Evolutionary conservation across 2,888 invertebrate genomes (phyloP).

Genomic region (Parnassius glacialis): DNA sequence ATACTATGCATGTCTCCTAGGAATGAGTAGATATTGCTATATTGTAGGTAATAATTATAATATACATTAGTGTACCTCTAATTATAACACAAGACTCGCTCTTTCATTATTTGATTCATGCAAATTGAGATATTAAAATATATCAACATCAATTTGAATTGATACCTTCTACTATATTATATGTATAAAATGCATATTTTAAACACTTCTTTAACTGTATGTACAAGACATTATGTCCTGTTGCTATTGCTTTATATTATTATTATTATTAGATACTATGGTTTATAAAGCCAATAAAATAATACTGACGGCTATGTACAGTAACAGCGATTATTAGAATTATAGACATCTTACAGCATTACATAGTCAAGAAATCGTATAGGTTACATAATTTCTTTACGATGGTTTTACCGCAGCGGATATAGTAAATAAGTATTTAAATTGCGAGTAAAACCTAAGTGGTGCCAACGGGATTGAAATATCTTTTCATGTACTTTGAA

Average conservation of each 20-base stretch:
- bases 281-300: no score
- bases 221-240: slow-evolving; percentile 10
- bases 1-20: slow-evolving; percentile 73
- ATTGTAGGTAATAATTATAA: slow-evolving; percentile 43
- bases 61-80: slow-evolving; percentile 48
- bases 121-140: slow-evolving; percentile 27
- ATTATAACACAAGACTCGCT: slow-evolving; percentile 25
- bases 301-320: background rate
- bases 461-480: no score
- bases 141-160: slow-evolving; percentile 26
- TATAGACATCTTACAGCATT: background rate
- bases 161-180: slow-evolving; percentile 27
- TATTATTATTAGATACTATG: background rate
- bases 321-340: background rate
- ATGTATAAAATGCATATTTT: slow-evolving; percentile 23
- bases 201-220: slow-evolving; percentile 19
- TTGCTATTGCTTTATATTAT: slow-evolving; percentile 14
- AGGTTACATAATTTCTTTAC: no score
- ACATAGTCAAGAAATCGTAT: no score
- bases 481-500: no score
- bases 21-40: slow-evolving; percentile 68
- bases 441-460: no score
- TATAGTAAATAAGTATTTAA: no score
- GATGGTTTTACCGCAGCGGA: no score
- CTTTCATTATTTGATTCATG: slow-evolving; percentile 21